Percentiles rank a stretch among this genome's conserved stretches.
These are phyloP conservation scores for Tamias sibiricus DNA, from an alignment of 2,113 vertebrate species.

Conservation along the genomic window DNA sequence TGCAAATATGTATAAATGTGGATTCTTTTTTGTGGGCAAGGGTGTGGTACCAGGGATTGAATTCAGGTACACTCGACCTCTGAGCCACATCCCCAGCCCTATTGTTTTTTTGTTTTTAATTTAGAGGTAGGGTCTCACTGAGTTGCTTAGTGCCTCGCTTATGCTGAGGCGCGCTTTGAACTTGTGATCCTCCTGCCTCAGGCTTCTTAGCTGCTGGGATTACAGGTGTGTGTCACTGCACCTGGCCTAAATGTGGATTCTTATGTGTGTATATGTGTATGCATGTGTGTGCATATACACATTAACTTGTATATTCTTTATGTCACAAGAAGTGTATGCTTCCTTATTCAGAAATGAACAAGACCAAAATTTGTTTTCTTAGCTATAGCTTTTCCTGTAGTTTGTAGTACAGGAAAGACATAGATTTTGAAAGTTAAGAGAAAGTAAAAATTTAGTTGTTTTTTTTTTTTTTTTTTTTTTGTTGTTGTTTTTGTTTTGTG, in stretches of 20 bases:
- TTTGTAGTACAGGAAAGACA: not conserved
- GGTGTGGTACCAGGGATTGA: too few relatives aligned
- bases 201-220: too few relatives aligned
- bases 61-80: too few relatives aligned
- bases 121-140: too few relatives aligned
- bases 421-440: slow-evolving; percentile 1
- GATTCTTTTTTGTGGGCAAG: not conserved
- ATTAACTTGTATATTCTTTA: not conserved
- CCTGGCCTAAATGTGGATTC: not conserved
- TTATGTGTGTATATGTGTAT: not conserved
- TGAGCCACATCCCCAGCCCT: too few relatives aligned
- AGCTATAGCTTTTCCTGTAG: not conserved
- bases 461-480: not conserved
- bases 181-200: too few relatives aligned
- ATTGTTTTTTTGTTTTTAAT: too few relatives aligned
- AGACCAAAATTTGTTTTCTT: not conserved
- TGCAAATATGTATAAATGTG: not conserved
- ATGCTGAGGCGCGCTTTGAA: too few relatives aligned
- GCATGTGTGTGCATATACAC: accelerated
- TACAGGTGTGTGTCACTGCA: too few relatives aligned
- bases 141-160: too few relatives aligned
- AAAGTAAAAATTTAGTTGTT: too few relatives aligned
- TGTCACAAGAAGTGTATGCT: not conserved
- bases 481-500: not conserved
- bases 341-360: not conserved